Evolutionary conservation across 2,888 invertebrate genomes (phyloP).

Genomic region (Parnassius mnemosyne): DNA sequence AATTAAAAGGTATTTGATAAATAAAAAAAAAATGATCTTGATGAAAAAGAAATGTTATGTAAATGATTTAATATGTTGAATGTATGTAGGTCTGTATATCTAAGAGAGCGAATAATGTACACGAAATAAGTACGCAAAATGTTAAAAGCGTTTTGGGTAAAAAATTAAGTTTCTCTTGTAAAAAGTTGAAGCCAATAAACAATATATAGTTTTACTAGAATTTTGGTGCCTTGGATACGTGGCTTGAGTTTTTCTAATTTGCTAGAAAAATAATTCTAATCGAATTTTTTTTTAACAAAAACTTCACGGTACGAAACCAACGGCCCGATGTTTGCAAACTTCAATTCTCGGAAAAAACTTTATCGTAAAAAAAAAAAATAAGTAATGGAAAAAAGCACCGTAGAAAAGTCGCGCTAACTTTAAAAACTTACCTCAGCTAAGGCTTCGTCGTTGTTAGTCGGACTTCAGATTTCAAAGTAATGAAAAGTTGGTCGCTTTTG

Average conservation of each 20-base stretch:
- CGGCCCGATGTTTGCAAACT: constrained; percentile 17
- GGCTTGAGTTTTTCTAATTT: neutral
- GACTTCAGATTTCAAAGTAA: constrained; percentile 18
- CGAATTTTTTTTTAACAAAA: neutral
- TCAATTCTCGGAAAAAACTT: constrained; percentile 18
- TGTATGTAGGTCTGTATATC: no score
- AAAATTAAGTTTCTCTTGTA: no score
- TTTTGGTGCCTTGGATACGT: constrained; percentile 4
- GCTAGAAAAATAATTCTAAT: constrained; percentile 4
- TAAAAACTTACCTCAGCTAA: constrained; percentile 17
- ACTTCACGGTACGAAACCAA: constrained; percentile 12
- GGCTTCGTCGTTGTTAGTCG: constrained; percentile 17
- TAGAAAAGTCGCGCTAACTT: constrained; percentile 14
- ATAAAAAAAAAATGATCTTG: no score
- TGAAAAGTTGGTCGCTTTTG: constrained; percentile 9
- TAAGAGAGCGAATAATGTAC: no score
- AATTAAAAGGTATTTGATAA: no score
- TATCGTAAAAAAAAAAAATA: constrained; percentile 7
- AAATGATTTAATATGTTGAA: no score
- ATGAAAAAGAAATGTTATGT: no score
- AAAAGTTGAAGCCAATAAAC: no score
- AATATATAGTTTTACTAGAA: neutral
- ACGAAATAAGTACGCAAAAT: no score
- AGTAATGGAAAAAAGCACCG: neutral
- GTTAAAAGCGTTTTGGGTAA: no score